Conservation (phyloP, 2,113 vertebrate genomes). For the Neodon shergylaensis region DNA sequence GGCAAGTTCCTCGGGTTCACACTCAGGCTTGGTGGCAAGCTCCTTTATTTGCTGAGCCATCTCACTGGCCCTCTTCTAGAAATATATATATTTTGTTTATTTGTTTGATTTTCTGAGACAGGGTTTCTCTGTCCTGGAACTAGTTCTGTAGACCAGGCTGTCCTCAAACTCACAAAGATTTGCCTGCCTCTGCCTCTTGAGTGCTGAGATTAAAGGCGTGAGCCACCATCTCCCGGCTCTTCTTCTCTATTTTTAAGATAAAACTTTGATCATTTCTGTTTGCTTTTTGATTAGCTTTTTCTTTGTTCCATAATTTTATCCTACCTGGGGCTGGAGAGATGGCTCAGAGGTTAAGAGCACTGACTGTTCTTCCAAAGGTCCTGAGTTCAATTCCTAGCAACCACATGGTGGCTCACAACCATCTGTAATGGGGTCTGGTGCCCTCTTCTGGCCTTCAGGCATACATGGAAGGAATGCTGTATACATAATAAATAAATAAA, state of each 20-base stretch:
- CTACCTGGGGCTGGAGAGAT: no score
- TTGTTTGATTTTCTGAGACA: background rate
- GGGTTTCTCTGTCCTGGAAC: background rate
- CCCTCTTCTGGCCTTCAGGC: no score
- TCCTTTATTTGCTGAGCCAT: background rate
- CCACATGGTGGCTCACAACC: no score
- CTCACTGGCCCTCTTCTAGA: background rate
- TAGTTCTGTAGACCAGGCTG: background rate
- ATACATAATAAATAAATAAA: no score
- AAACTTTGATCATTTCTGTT: background rate
- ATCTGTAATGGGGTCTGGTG: no score
- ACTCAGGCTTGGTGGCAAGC: background rate
- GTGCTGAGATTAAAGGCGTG: background rate
- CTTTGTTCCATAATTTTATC: background rate
- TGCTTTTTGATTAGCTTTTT: background rate
- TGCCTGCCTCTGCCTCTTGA: background rate
- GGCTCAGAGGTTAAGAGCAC: no score
- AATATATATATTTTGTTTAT: no score
- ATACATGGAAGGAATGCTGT: no score
- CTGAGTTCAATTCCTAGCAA: no score
- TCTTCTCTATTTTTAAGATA: no score
- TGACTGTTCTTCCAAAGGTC: no score
- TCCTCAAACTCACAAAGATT: background rate
- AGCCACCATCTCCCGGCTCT: background rate
- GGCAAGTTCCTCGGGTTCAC: no score